Percentiles rank a stretch among this genome's conserved stretches.
phyloP scores from a whole-genome alignment of 2,113 vertebrate genomes.

The Paramisgurnus dabryanus region DNA sequence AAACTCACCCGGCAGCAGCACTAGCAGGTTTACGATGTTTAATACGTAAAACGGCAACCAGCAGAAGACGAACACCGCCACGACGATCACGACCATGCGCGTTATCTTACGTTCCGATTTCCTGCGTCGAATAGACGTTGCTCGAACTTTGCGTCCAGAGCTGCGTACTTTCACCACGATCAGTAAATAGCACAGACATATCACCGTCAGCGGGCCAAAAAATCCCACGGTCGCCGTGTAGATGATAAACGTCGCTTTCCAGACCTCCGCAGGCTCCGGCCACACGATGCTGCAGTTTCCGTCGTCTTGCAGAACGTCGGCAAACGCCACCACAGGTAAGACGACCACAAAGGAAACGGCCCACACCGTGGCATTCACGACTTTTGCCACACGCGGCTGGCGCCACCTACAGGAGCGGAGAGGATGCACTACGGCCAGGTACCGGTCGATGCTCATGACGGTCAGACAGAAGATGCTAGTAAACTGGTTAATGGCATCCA shows the following conservation, averaged over 20 bases:
- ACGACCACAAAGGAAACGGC: slow-evolving; percentile 88
- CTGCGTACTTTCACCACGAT: slow-evolving; percentile 90
- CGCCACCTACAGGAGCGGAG: slow-evolving; percentile 87
- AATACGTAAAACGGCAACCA: slow-evolving; percentile 94
- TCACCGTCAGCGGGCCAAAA: slow-evolving; percentile 88
- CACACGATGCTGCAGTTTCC: slow-evolving; percentile 93
- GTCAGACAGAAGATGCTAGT: slow-evolving; percentile 98
- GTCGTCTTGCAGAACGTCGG: slow-evolving; percentile 83
- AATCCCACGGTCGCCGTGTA: slow-evolving; percentile 89
- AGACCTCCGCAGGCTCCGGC: slow-evolving; percentile 86
- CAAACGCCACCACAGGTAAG: slow-evolving; percentile 90
- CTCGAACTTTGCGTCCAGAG: slow-evolving; percentile 81
- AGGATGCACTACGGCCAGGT: slow-evolving; percentile 92
- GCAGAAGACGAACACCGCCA: slow-evolving; percentile 89
- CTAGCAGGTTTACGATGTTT: slow-evolving; percentile 90
- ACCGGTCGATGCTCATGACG: slow-evolving; percentile 93
- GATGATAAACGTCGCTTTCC: slow-evolving; percentile 88
- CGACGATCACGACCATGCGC: slow-evolving; percentile 92
- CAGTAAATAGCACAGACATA: slow-evolving; percentile 91
- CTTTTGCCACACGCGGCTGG: slow-evolving; percentile 84
- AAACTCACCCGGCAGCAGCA: slow-evolving; percentile 85
- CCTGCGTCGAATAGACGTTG: slow-evolving; percentile 81
- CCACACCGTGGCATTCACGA: slow-evolving; percentile 86
- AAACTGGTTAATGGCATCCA: slow-evolving; percentile 96
- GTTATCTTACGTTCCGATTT: slow-evolving; percentile 91